Conservation (phyloP, 37 sponge, comb jelly and placozoan species). For the Amphimedon queenslandica region DNA sequence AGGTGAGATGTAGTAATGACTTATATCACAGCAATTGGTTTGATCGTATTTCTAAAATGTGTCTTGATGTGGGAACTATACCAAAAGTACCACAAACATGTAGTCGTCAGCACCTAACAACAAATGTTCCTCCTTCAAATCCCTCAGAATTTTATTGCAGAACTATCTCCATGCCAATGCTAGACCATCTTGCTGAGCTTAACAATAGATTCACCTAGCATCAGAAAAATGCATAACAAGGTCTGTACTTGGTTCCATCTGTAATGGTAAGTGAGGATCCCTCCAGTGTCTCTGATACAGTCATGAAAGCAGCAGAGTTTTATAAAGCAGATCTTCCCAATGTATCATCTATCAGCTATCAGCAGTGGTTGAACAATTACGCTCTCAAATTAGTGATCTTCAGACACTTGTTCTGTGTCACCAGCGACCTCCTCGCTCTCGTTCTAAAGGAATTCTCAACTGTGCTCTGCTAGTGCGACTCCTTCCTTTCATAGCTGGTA, state of each 20-base stretch:
- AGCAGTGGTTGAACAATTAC: too few species aligned
- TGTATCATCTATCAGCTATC: not conserved
- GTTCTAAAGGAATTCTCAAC: too few species aligned
- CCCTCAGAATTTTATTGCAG: slow-evolving; percentile 17
- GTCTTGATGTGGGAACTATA: slow-evolving; percentile 3
- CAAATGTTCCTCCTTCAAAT: slow-evolving; percentile 6
- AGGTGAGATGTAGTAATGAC: slow-evolving; percentile 25
- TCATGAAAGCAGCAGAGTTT: not conserved
- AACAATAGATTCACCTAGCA: slow-evolving; percentile 15
- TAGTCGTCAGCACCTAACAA: slow-evolving; percentile 16
- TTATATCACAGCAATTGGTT: slow-evolving; percentile 29
- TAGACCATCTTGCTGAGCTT: slow-evolving; percentile 24
- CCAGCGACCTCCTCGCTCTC: too few species aligned
- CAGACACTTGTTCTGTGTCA: too few species aligned
- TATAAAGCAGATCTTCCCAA: slow-evolving; percentile 6
- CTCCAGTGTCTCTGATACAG: not conserved
- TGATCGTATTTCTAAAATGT: slow-evolving; percentile 19
- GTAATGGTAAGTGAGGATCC: not conserved
- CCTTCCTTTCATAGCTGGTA: too few species aligned
- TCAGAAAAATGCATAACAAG: slow-evolving; percentile 27
- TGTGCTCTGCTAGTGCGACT: too few species aligned
- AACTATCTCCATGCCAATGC: slow-evolving; percentile 17
- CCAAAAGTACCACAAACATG: slow-evolving; percentile 32
- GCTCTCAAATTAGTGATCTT: too few species aligned
- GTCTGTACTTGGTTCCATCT: slow-evolving; percentile 2